Base-by-base conservation (phyloP, 2,113 vertebrate species). In the Noturus placidus region DNA sequence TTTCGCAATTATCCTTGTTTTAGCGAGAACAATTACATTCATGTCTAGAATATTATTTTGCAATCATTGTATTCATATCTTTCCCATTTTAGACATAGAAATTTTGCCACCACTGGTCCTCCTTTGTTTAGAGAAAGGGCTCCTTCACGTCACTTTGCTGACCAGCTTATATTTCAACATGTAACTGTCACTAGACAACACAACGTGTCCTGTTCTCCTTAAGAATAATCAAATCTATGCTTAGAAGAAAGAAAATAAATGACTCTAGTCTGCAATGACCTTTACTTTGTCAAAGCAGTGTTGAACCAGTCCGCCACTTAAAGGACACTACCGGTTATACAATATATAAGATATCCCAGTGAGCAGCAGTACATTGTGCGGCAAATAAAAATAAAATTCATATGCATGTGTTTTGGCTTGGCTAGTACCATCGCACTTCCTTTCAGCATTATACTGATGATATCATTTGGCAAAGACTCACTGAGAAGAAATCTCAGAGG, bases 331-430 rank as follows among this genome's bases (percentile, higher is more conserved):
- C 13, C 14, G 33, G 57, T 46, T 0, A 27, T 50, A 76, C 20
- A 38, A 15, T 27, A 10, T n/a, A 38, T 14, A 20, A n/a, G 25
- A 77, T 78, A n/a, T 30, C 33, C 2, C 38, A 77, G 84, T 9
- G 19, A 80, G 50, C 30, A 67, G 63, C 46, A 67, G 25, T 86
- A 46, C 76, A 61, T 65, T 22, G 25, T 25, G 52, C 67, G 42
- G 33, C n/a, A 80, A 79, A 86, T 54, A 56, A 30, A 86, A 52
- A 86, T 78, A 80, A 56, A 57, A 81, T 27, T 52, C 11, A 54
- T 69, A 56, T 77, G 20, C 9, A 56, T 61, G 67, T 54, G 50
- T 50, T 69, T 79, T 67, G 56, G 57, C 15, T 22, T 30, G 82
- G 74, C 27, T 78, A 79, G 61, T 42, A 42, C 35, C 56, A 52